These are phyloP conservation scores for Leucania comma DNA, from an alignment of 2,888 invertebrate genomes.

Conservation along the genomic window DNA sequence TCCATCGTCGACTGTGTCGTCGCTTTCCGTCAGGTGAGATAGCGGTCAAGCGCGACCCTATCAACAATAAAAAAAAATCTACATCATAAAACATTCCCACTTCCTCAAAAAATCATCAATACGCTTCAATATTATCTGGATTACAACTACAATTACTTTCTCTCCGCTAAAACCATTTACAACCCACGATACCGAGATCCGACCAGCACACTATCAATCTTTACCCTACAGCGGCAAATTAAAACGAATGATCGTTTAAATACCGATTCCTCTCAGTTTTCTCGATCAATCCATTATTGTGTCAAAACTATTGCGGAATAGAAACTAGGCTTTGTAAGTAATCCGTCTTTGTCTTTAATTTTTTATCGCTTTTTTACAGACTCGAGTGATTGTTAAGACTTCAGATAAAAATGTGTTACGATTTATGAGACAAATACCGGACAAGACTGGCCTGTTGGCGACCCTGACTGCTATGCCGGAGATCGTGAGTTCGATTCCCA, in stretches of 20 bases:
- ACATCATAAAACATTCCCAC: not conserved
- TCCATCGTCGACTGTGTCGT: too few species aligned
- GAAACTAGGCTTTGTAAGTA: slow-evolving; percentile 18
- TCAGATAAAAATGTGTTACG: too few species aligned
- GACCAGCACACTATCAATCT: slow-evolving; percentile 52
- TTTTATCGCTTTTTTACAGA: not conserved
- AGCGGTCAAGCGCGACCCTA: too few species aligned
- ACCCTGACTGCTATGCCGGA: too few species aligned
- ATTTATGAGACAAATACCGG: too few species aligned
- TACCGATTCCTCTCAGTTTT: slow-evolving; percentile 48
- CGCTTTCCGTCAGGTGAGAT: too few species aligned
- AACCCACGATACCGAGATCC: slow-evolving; percentile 32
- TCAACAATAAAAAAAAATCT: too few species aligned
- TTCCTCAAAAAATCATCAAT: not conserved
- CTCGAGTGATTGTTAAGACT: slow-evolving; percentile 2
- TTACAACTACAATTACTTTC: slow-evolving; percentile 15
- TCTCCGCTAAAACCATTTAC: slow-evolving; percentile 26
- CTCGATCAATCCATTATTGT: slow-evolving; percentile 63
- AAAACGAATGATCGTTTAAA: slow-evolving; percentile 63
- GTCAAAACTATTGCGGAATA: slow-evolving; percentile 59
- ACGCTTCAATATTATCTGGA: not conserved
- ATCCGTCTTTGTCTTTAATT: slow-evolving; percentile 41
- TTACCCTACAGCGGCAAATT: slow-evolving; percentile 51
- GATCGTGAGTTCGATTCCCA: too few species aligned
- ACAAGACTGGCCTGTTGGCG: too few species aligned